These are phyloP conservation scores for Ricordea florida DNA, from an alignment of 92 coral and sea anemone genomes.

Conservation along the genomic window DNA sequence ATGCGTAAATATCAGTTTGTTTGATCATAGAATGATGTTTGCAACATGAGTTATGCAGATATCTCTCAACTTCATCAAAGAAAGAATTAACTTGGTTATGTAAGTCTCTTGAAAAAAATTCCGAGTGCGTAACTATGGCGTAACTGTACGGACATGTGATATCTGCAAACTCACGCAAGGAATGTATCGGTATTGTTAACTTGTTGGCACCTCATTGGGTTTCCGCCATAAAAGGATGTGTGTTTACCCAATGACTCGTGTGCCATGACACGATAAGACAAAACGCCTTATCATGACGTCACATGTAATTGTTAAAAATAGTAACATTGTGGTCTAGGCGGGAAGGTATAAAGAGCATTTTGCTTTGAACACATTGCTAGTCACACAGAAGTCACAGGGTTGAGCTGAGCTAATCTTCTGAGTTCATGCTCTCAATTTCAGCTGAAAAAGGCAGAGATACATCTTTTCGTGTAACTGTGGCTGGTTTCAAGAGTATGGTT, in stretches of 20 bases:
- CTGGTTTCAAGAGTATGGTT: constrained; percentile 71
- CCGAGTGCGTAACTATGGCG: too few species aligned
- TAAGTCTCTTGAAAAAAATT: too few species aligned
- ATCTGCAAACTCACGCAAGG: too few species aligned
- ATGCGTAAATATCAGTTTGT: too few species aligned
- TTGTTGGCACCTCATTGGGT: constrained; percentile 11
- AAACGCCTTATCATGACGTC: constrained; percentile 24
- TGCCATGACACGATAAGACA: constrained; percentile 22
- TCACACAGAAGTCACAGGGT: background rate
- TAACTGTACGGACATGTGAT: too few species aligned
- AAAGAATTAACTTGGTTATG: too few species aligned
- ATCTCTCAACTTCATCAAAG: too few species aligned
- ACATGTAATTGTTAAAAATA: constrained; percentile 28
- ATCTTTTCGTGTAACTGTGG: background rate
- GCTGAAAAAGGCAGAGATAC: too few species aligned
- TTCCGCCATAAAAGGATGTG: background rate
- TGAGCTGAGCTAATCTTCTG: background rate
- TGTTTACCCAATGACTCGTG: constrained; percentile 18
- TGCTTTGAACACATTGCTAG: background rate
- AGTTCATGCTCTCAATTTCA: too few species aligned
- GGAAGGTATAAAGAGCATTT: constrained; percentile 27
- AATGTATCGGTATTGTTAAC: constrained; percentile 19
- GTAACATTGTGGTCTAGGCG: constrained; percentile 7
- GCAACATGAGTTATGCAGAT: too few species aligned
- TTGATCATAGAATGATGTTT: too few species aligned